Evolutionary conservation across 2,888 invertebrate species (phyloP).

Genomic region (Pollenia angustigena): DNA sequence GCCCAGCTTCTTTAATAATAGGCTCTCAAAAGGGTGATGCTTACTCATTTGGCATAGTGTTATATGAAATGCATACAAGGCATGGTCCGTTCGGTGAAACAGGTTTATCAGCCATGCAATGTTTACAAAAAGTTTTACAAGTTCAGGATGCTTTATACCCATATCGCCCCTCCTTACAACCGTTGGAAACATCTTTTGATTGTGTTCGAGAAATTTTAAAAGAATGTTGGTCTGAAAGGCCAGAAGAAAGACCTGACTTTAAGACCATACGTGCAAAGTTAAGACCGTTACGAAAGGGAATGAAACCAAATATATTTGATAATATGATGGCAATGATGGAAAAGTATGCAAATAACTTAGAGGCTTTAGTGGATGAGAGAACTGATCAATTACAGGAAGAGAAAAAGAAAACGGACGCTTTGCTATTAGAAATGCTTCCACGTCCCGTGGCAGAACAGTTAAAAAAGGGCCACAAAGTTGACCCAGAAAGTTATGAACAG

Average conservation of each 20-base stretch:
- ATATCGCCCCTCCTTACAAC: conserved; percentile 89
- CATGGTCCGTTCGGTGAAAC: conserved; percentile 93
- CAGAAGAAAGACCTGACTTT: conserved; percentile 93
- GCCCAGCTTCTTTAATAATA: conserved; percentile 81
- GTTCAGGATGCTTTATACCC: conserved; percentile 81
- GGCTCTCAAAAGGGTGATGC: conserved; percentile 92
- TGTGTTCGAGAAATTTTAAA: conserved; percentile 93
- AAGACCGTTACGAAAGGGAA: conserved; percentile 93
- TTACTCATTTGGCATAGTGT: conserved; percentile 93
- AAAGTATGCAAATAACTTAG: conserved; percentile 97
- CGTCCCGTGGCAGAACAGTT: conserved; percentile 96
- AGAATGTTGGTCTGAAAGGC: conserved; percentile 95
- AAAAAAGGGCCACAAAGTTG: conserved; percentile 94
- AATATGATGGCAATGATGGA: conserved; percentile 99
- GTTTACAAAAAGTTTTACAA: conserved; percentile 83
- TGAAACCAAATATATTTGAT: conserved; percentile 98
- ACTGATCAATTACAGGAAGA: conserved; percentile 97
- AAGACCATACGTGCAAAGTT: conserved; percentile 91
- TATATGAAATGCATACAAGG: conserved; percentile 94
- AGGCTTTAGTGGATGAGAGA: conserved; percentile 95
- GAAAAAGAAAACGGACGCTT: conserved; percentile 97
- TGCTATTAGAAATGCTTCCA: conserved; percentile 95
- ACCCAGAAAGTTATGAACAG: conserved; percentile 95
- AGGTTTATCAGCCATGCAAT: conserved; percentile 88
- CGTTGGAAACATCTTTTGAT: conserved; percentile 92